Evolutionary conservation across 2,113 vertebrate species (phyloP).

Genomic region (Megaceryle torquata): DNA sequence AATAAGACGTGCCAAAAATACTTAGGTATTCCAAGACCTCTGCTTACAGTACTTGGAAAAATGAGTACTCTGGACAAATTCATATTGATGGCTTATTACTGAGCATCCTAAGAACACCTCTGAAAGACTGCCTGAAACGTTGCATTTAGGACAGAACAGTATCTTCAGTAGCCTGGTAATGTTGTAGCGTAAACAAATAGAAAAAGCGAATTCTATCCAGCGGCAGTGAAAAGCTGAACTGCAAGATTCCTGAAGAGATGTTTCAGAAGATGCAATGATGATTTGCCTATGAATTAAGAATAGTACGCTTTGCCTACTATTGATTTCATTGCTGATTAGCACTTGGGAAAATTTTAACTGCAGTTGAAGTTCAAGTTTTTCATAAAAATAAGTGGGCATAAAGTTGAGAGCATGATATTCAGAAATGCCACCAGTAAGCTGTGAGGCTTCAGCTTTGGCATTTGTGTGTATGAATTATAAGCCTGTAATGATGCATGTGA

Average conservation of each 20-base stretch:
- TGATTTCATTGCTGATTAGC: slow-evolving; percentile 16
- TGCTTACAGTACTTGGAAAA: neutral
- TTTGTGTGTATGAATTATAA: neutral
- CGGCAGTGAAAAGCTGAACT: neutral
- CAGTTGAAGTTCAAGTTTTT: neutral
- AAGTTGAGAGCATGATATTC: neutral
- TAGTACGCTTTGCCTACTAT: neutral
- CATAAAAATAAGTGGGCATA: neutral
- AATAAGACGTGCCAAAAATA: neutral
- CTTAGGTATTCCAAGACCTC: neutral
- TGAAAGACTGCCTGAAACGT: neutral
- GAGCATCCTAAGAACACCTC: neutral
- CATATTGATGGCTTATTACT: too few relatives aligned
- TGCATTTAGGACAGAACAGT: neutral
- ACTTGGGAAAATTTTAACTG: neutral
- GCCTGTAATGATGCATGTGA: neutral
- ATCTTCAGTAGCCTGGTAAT: neutral
- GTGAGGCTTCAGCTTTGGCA: neutral
- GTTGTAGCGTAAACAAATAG: neutral
- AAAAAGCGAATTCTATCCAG: neutral
- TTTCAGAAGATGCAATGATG: neutral
- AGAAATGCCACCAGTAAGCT: slow-evolving; percentile 6
- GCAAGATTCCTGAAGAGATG: neutral
- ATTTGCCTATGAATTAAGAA: neutral
- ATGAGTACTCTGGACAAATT: neutral